phyloP scores from a whole-genome alignment of 2,888 invertebrate species.

The Leucania comma region DNA sequence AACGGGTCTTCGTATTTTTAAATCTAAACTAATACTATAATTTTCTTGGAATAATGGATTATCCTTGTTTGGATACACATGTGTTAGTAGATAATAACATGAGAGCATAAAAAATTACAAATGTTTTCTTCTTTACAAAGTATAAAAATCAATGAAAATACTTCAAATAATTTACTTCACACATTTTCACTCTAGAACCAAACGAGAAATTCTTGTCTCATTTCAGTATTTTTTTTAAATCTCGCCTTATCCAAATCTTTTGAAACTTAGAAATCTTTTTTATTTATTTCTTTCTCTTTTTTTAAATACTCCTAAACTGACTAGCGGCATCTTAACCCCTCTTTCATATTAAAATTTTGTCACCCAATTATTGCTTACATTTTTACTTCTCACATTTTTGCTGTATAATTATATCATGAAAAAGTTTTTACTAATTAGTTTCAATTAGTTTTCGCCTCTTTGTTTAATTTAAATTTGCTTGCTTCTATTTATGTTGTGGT shows the following conservation, averaged over 20 bases:
- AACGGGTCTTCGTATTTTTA: no score
- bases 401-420: slow-evolving; percentile 33
- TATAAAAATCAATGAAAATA: not conserved
- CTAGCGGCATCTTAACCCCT: not conserved
- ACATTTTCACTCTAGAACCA: slow-evolving; percentile 7
- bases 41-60: no score
- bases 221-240: slow-evolving; percentile 47
- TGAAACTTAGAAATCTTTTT: slow-evolving; percentile 31
- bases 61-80: no score
- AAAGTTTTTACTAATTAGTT: slow-evolving; percentile 44
- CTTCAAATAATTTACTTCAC: slow-evolving; percentile 27
- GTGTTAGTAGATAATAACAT: not conserved
- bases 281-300: slow-evolving; percentile 38
- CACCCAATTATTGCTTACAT: slow-evolving; percentile 47
- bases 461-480: slow-evolving; percentile 52
- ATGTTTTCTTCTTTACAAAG: not conserved
- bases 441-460: slow-evolving; percentile 49
- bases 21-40: no score
- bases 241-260: slow-evolving; percentile 23
- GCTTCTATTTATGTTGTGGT: slow-evolving; percentile 47
- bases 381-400: slow-evolving; percentile 27
- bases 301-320: slow-evolving; percentile 2
- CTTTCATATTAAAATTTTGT: slow-evolving; percentile 41
- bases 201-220: slow-evolving; percentile 11
- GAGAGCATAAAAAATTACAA: not conserved